phyloP scores from a whole-genome alignment of 1,140 invertebrate species.

The Schlechtendalia chinensis region DNA sequence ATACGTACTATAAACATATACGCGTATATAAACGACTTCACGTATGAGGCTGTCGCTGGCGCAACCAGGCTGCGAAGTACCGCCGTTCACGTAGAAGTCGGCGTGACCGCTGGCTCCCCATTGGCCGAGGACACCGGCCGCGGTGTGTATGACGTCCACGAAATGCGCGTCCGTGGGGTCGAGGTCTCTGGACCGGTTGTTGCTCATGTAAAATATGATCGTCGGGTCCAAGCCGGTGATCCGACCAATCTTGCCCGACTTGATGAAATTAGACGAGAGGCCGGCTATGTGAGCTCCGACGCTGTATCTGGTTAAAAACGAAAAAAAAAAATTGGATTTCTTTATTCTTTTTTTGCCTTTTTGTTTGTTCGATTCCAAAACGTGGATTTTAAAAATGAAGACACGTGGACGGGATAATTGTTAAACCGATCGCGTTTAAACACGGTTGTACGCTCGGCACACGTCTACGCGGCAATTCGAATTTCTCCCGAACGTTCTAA shows the following conservation, averaged over 20 bases:
- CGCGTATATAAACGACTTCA: constrained; percentile 58
- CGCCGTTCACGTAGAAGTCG: constrained; percentile 88
- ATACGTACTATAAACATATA: too few relatives aligned
- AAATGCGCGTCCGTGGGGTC: constrained; percentile 82
- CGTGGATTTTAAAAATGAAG: too few relatives aligned
- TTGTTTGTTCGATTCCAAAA: too few relatives aligned
- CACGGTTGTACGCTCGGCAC: too few relatives aligned
- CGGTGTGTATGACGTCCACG: constrained; percentile 86
- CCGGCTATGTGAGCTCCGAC: constrained; percentile 83
- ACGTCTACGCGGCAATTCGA: too few relatives aligned
- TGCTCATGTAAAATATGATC: constrained; percentile 75
- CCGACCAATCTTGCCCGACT: constrained; percentile 65
- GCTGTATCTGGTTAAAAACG: constrained; percentile 61
- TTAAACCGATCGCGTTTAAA: too few relatives aligned
- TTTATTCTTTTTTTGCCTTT: too few relatives aligned
- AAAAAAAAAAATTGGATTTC: too few relatives aligned
- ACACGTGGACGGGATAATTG: too few relatives aligned
- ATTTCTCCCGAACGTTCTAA: too few relatives aligned
- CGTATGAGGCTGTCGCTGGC: constrained; percentile 74
- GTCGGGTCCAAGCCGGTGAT: constrained; percentile 82
- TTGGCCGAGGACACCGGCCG: constrained; percentile 78
- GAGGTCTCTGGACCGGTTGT: constrained; percentile 75
- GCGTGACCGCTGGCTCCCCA: constrained; percentile 84
- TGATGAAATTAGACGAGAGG: constrained; percentile 72
- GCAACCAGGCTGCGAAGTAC: constrained; percentile 83